phyloP scores from a whole-genome alignment of 2,113 vertebrate genomes.

The Carettochelys insculpta region DNA sequence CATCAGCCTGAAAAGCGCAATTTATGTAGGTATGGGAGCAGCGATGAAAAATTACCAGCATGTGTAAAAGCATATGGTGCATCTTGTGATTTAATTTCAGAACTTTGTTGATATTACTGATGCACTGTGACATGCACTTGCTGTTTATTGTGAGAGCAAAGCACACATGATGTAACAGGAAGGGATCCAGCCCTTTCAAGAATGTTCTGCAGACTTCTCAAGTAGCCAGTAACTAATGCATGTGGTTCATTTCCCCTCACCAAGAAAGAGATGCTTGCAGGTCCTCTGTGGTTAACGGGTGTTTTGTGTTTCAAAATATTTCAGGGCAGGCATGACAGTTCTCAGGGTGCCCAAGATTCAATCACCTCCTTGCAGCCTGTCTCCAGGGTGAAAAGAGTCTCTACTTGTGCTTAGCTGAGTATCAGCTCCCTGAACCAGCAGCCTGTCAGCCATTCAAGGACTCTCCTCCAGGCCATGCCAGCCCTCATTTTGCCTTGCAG shows the following conservation, averaged over 20 bases:
- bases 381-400: not conserved
- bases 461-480: not conserved
- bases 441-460: not conserved
- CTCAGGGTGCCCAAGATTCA: not conserved
- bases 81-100: not conserved
- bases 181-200: not conserved
- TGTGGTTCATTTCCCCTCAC: not conserved
- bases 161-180: not conserved
- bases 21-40: not conserved
- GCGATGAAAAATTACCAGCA: not conserved
- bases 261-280: constrained; percentile 10
- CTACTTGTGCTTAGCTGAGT: not conserved
- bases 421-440: not conserved
- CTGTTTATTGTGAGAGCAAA: not conserved
- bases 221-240: not conserved
- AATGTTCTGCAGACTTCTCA: not conserved
- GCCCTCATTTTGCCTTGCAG: not conserved
- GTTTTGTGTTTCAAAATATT: constrained; percentile 23
- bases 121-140: not conserved
- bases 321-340: not conserved
- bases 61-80: not conserved
- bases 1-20: not conserved
- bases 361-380: not conserved
- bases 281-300: constrained; percentile 7
- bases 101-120: not conserved